A percentile compares a stretch with the other conserved stretches of the same genome.
Evolutionary conservation across 2,888 invertebrate species (phyloP).

Genomic region (Drosophila flavopinicola): DNA sequence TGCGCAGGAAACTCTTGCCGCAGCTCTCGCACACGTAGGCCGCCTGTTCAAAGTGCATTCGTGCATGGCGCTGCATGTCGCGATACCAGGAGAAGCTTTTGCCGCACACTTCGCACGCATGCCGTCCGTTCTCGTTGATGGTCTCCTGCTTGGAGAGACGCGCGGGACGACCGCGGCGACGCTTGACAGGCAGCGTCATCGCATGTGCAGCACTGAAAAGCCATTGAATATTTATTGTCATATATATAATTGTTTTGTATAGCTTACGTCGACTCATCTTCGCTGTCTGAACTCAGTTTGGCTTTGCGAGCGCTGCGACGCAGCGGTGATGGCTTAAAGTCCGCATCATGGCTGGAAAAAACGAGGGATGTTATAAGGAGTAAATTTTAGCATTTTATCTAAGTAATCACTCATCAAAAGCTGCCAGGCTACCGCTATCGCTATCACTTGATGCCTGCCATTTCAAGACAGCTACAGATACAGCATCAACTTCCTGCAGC

Average conservation of each 20-base stretch:
- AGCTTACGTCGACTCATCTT: constrained; percentile 36
- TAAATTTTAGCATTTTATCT: too few relatives aligned
- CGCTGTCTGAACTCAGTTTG: constrained; percentile 37
- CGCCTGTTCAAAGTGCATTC: constrained; percentile 70
- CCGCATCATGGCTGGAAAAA: constrained; percentile 18
- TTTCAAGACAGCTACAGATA: constrained; percentile 25
- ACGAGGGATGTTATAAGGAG: too few relatives aligned
- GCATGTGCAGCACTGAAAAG: constrained; percentile 5
- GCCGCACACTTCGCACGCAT: constrained; percentile 75
- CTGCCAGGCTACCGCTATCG: constrained; percentile 24
- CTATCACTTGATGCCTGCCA: constrained; percentile 33
- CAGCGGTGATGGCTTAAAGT: constrained; percentile 20
- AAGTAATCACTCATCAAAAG: constrained; percentile 31
- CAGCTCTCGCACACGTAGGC: constrained; percentile 67
- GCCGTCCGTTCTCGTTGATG: constrained; percentile 60
- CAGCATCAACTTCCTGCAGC: neutral
- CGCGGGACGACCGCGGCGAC: constrained; percentile 65
- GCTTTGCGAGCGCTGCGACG: constrained; percentile 49
- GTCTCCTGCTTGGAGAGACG: constrained; percentile 36
- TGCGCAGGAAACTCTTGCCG: constrained; percentile 72
- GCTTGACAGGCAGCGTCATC: constrained; percentile 35
- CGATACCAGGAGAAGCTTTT: constrained; percentile 82
- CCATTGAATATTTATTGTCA: too few relatives aligned
- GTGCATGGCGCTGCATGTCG: constrained; percentile 80
- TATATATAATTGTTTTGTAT: neutral